Evolutionary conservation across 2,113 vertebrate species (phyloP).

Genomic region (Loxodonta africana): DNA sequence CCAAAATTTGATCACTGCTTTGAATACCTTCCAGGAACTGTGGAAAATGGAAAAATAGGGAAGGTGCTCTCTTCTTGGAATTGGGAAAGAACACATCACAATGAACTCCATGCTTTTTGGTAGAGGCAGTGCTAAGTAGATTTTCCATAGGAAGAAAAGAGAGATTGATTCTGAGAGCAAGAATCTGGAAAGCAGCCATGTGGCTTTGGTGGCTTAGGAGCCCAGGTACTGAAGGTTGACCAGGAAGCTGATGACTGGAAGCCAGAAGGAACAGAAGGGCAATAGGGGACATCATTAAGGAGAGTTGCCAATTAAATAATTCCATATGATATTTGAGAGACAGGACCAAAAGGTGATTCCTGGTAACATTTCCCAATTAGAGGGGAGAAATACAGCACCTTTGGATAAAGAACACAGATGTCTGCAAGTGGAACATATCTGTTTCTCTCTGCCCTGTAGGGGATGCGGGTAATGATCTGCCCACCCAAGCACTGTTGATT

Average conservation of each 20-base stretch:
- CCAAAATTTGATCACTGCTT: not conserved
- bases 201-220: not conserved
- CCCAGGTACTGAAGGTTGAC: not conserved
- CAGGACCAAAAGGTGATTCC: not conserved
- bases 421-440: not conserved
- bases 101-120: not conserved
- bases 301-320: not conserved
- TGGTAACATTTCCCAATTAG: not conserved
- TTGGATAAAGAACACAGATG: not conserved
- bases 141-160: constrained; percentile 2
- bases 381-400: not conserved
- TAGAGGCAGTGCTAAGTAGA: not conserved
- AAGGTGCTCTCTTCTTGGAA: not conserved
- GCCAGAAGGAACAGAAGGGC: not conserved
- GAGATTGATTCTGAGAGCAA: not conserved
- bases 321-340: not conserved
- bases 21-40: not conserved
- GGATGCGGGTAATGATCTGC: not conserved
- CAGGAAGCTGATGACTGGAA: not conserved
- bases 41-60: not conserved
- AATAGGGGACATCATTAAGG: not conserved
- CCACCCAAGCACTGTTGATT: not conserved
- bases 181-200: not conserved
- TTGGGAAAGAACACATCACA: not conserved
- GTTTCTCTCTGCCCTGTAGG: not conserved